Evolutionary conservation across 2,797 vertebrate genomes (phyloP).

Genomic region (Myiothlypis chrysogaster): DNA sequence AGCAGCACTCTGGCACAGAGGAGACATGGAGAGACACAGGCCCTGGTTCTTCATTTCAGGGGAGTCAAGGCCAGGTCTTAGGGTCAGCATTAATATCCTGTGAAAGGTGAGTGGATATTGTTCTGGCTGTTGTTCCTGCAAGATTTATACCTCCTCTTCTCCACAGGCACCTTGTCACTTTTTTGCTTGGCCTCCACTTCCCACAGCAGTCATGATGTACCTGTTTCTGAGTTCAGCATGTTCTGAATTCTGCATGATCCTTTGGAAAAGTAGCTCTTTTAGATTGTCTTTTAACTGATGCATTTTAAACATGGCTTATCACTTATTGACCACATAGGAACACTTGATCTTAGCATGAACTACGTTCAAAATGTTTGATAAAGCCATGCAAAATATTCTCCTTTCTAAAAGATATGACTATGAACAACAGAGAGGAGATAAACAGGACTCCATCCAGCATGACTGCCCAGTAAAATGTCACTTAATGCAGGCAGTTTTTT

Average conservation of each 20-base stretch:
- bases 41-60: background rate
- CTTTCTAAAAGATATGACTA: background rate
- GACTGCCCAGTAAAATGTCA: background rate
- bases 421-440: background rate
- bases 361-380: background rate
- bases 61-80: background rate
- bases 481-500: background rate
- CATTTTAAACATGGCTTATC: background rate
- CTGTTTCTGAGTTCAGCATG: background rate
- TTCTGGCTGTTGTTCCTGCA: background rate
- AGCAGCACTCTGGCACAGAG: background rate
- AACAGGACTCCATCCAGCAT: background rate
- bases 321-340: background rate
- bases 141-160: background rate
- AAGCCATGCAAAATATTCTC: background rate
- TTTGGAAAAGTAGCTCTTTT: background rate
- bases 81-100: background rate
- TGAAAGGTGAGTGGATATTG: background rate
- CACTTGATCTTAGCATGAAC: background rate
- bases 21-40: background rate
- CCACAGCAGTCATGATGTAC: background rate
- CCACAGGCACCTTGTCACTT: background rate
- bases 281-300: background rate
- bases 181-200: background rate
- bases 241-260: background rate